Percentiles rank a stretch among this genome's conserved stretches.
Conservation (phyloP, 2,113 vertebrate species). For the Eurystomus gularis region DNA sequence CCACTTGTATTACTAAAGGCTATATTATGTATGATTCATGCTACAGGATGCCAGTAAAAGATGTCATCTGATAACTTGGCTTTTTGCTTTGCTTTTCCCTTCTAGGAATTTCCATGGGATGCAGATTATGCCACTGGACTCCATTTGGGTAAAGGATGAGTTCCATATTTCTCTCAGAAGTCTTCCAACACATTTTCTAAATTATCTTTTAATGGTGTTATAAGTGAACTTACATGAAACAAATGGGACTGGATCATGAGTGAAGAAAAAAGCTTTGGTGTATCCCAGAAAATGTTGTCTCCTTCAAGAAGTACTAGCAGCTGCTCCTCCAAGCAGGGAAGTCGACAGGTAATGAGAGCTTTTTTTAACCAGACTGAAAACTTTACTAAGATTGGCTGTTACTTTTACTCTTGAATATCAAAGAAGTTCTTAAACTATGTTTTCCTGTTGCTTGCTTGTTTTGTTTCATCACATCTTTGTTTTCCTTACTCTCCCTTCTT, state of each 20-base stretch:
- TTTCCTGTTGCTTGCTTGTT: neutral
- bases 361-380: neutral
- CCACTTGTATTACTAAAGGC: neutral
- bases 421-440: neutral
- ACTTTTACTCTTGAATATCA: neutral
- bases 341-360: slow-evolving; percentile 85
- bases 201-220: slow-evolving; percentile 23
- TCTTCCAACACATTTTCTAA: slow-evolving; percentile 6
- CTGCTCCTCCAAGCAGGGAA: slow-evolving; percentile 93
- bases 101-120: slow-evolving; percentile 34
- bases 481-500: neutral
- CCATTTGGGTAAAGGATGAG: slow-evolving; percentile 10
- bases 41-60: neutral
- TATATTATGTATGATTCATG: neutral
- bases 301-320: slow-evolving; percentile 94
- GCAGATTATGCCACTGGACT: slow-evolving; percentile 30
- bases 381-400: neutral
- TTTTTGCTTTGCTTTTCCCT: neutral
- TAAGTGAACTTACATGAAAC: slow-evolving; percentile 14
- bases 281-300: slow-evolving; percentile 90
- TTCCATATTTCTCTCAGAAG: neutral
- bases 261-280: slow-evolving; percentile 83
- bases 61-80: neutral
- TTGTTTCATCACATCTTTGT: neutral
- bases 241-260: slow-evolving; percentile 74